Base-by-base conservation (phyloP, 2,797 vertebrate genomes). In the Tamandua tetradactyla region DNA sequence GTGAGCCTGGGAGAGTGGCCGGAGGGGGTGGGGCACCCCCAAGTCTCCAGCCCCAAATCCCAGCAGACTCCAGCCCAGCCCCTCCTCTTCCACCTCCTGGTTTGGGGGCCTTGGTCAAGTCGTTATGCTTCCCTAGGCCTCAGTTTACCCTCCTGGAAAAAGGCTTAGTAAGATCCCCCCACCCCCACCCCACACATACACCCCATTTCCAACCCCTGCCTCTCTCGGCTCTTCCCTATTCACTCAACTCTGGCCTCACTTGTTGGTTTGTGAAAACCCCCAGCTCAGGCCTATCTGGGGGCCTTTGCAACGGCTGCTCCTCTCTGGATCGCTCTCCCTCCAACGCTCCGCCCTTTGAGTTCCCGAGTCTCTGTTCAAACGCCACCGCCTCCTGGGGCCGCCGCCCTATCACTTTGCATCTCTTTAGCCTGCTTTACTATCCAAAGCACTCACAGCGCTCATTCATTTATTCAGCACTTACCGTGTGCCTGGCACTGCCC, bases 401-500 rank as follows among this genome's bases (percentile, higher is more conserved):
- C 40, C 32, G 40, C 30, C 40, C 64, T 40, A 11, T 8, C 22
- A 10, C n/a, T 10, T 47, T 1, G 3, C 1, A 3, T 30, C 55
- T 82, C 81, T 30, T 5, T 9, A 1, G 32, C 0, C 0, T 2
- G 8, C 69, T 74, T 25, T 2, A 0, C 7, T 17, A 7, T 8
- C 22, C 8, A 5, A 1, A 20, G 52, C 0, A 17, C 22, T 4
- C 8, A 52, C 12, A 40, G 35, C 37, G 20, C 3, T 22, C 11
- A 2, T 13, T 55, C 35, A 71, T 35, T 22, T 4, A 18, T 47
- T 23, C 30, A 40, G 4, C 17, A 25, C 9, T 25, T 52, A 47
- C 52, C 40, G 20, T 1, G 17, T 7, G 55, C 62, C 75, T 35
- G 81, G 86, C 89, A 64, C 87, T 89, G 94, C 95, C 93, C 86